Percentiles rank a stretch among this genome's conserved stretches.
These are phyloP conservation scores for Myocastor coypus DNA, from an alignment of 2,113 vertebrate genomes.

Conservation along the genomic window DNA sequence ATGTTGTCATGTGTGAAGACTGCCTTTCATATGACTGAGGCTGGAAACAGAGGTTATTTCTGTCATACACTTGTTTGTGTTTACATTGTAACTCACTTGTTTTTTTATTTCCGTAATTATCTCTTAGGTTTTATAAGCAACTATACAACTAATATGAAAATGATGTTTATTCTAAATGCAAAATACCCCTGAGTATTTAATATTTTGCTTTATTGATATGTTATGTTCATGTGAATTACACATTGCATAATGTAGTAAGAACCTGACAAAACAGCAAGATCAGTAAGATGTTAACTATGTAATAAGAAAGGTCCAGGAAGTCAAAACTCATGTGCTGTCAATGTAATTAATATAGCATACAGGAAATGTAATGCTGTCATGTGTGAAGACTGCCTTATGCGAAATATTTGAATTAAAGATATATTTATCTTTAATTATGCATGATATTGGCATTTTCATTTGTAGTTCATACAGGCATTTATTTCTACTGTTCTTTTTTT, in stretches of 20 bases:
- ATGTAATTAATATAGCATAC: neutral
- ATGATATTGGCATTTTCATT: neutral
- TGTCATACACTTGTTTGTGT: neutral
- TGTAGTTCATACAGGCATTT: neutral
- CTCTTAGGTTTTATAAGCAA: neutral
- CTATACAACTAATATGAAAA: neutral
- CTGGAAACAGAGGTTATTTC: neutral
- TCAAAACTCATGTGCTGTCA: neutral
- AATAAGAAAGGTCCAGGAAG: neutral
- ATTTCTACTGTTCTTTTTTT: neutral
- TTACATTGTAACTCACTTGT: neutral
- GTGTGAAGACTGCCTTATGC: neutral
- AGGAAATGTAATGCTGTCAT: neutral
- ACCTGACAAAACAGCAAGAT: neutral
- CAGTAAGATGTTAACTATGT: neutral
- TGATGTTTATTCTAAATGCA: neutral
- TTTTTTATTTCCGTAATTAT: neutral
- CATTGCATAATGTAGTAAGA: neutral
- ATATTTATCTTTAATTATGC: too few species aligned
- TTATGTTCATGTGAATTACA: neutral
- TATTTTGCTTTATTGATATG: neutral
- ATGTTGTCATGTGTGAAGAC: neutral
- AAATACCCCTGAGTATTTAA: neutral
- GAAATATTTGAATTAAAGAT: neutral
- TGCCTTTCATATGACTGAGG: neutral